A percentile compares a stretch with the other conserved stretches of the same genome.
Evolutionary conservation across 1,140 invertebrate genomes (phyloP).

Genomic region (Orius insidiosus): DNA sequence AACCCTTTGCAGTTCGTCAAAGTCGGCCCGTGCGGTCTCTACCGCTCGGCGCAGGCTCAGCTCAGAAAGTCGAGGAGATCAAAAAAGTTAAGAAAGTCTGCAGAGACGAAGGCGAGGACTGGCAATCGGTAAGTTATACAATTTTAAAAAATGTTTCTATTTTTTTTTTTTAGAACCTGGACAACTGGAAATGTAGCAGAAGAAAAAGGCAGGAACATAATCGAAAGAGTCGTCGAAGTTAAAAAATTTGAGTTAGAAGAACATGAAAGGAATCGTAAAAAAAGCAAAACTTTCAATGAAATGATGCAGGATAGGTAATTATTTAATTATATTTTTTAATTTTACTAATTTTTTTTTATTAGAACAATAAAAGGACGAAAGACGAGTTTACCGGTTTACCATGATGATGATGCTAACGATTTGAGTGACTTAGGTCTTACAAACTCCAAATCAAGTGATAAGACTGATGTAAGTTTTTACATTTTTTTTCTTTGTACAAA

Average conservation of each 20-base stretch:
- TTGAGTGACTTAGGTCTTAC: slow-evolving; percentile 65
- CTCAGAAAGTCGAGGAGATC: slow-evolving; percentile 64
- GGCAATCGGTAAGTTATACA: slow-evolving; percentile 70
- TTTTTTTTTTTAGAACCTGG: slow-evolving; percentile 57
- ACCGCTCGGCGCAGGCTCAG: slow-evolving; percentile 67
- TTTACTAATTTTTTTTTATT: too few relatives aligned
- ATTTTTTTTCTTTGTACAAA: slow-evolving; percentile 1
- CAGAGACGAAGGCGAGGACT: slow-evolving; percentile 69
- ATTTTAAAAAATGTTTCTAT: slow-evolving; percentile 8
- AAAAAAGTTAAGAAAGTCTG: slow-evolving; percentile 58
- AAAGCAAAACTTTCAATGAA: slow-evolving; percentile 84
- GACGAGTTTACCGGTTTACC: slow-evolving; percentile 44
- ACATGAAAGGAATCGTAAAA: slow-evolving; percentile 45
- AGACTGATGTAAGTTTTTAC: slow-evolving; percentile 20
- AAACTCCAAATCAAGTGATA: slow-evolving; percentile 41
- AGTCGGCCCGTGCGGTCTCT: slow-evolving; percentile 67
- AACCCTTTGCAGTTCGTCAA: slow-evolving; percentile 82
- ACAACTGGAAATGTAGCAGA: slow-evolving; percentile 83
- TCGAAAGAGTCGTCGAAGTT: slow-evolving; percentile 72
- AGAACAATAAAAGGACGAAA: slow-evolving; percentile 25
- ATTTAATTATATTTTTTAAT: too few relatives aligned
- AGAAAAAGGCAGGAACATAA: slow-evolving; percentile 78
- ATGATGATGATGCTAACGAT: slow-evolving; percentile 64
- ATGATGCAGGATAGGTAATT: slow-evolving; percentile 77
- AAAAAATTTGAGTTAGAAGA: slow-evolving; percentile 67